Conservation (phyloP, 2,113 vertebrate genomes). For the Etheostoma cragini region DNA sequence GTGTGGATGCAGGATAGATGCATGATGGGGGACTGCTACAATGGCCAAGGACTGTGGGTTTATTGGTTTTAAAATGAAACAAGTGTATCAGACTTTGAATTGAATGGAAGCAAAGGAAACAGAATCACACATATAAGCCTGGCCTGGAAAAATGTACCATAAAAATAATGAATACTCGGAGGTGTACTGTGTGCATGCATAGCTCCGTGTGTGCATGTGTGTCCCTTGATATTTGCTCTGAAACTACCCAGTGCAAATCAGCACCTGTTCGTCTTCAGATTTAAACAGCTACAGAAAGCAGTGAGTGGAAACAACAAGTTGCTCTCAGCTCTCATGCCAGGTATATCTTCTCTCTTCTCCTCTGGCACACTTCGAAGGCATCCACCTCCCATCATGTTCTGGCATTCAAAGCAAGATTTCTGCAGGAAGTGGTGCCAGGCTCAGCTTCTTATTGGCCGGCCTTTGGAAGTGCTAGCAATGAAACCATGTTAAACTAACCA, state of each 20-base stretch:
- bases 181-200: constrained; percentile 27
- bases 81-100: constrained; percentile 38
- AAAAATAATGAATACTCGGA: constrained; percentile 67
- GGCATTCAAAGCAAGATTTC: constrained; percentile 52
- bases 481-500: constrained; percentile 33
- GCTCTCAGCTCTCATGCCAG: constrained; percentile 47
- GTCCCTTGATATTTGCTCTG: constrained; percentile 43
- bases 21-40: constrained; percentile 10
- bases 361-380: constrained; percentile 49
- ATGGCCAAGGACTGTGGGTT: constrained; percentile 22
- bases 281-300: constrained; percentile 55
- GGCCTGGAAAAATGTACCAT: constrained; percentile 23
- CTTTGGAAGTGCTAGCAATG: constrained; percentile 47
- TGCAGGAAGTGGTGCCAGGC: constrained; percentile 46
- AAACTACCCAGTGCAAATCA: constrained; percentile 32
- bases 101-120: constrained; percentile 29
- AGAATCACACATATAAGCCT: constrained; percentile 19
- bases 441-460: constrained; percentile 51
- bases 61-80: constrained; percentile 47
- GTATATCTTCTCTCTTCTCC: constrained; percentile 48
- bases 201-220: background rate
- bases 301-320: constrained; percentile 40
- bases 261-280: constrained; percentile 63
- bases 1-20: constrained; percentile 11
- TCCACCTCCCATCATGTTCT: constrained; percentile 65